A percentile compares a stretch with the other conserved stretches of the same genome.
Evolutionary conservation across 2,888 invertebrate species (phyloP).

Genomic region (Lepeophtheirus nordmannii): DNA sequence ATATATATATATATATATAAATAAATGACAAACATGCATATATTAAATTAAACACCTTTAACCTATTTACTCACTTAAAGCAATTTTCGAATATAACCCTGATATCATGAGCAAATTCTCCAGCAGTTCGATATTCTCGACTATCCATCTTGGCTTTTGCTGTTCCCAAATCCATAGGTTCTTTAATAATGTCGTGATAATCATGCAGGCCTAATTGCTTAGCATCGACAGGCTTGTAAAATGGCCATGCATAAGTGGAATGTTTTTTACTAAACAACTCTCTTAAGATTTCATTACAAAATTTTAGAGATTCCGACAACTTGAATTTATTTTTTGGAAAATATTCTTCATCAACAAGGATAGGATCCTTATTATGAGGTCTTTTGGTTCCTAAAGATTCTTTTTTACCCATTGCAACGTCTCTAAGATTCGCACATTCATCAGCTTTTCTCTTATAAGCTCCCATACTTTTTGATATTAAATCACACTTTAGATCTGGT

Average conservation of each 20-base stretch:
- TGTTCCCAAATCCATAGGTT: constrained; percentile 98
- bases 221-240: constrained; percentile 97
- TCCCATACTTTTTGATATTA: too few relatives aligned
- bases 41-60: too few relatives aligned
- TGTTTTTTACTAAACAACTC: constrained; percentile 83
- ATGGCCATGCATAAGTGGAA: constrained; percentile 78
- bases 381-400: neutral
- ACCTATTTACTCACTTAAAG: constrained; percentile 47
- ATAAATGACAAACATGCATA: too few relatives aligned
- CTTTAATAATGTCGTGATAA: constrained; percentile 95
- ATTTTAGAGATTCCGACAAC: constrained; percentile 68
- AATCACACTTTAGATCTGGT: too few relatives aligned
- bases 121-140: constrained; percentile 76
- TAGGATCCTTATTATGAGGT: neutral
- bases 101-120: constrained; percentile 88
- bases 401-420: too few relatives aligned
- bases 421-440: too few relatives aligned
- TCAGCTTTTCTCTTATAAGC: too few relatives aligned
- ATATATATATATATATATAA: too few relatives aligned
- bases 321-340: constrained; percentile 51
- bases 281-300: constrained; percentile 79
- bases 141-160: constrained; percentile 93
- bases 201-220: constrained; percentile 82
- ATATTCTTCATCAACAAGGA: neutral
- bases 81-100: constrained; percentile 97